Percentiles rank a stretch among this genome's conserved stretches.
Conservation (phyloP, 2,888 invertebrate genomes). For the Tupiocoris notatus region DNA sequence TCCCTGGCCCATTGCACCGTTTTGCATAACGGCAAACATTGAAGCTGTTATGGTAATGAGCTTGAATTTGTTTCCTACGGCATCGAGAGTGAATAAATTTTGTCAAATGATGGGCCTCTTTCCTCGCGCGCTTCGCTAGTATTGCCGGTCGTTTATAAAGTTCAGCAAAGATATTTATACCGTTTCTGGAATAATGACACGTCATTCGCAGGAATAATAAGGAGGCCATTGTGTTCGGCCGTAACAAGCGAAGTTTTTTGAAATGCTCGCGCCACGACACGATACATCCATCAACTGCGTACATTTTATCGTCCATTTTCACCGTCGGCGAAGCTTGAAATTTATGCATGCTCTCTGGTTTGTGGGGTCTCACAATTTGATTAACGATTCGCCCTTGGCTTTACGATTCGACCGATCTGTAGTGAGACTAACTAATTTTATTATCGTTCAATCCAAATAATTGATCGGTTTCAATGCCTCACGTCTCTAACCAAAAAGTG, state of each 20-base stretch:
- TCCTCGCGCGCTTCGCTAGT: background rate
- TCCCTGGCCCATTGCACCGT: constrained; percentile 30
- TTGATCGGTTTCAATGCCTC: too few relatives aligned
- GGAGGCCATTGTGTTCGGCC: background rate
- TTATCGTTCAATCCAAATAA: too few relatives aligned
- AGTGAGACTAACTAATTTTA: too few relatives aligned
- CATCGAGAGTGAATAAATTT: constrained; percentile 6
- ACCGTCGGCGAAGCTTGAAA: background rate
- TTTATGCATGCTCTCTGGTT: background rate
- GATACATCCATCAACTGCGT: background rate
- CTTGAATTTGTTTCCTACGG: constrained; percentile 9
- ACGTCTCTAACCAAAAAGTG: too few relatives aligned
- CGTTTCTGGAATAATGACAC: background rate
- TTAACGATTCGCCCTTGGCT: background rate
- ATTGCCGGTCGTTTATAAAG: background rate
- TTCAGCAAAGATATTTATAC: background rate
- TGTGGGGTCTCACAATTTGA: background rate
- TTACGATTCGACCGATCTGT: constrained; percentile 12
- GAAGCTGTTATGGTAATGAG: constrained; percentile 34
- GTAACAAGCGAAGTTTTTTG: background rate
- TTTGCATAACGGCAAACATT: constrained; percentile 36
- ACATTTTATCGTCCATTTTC: background rate
- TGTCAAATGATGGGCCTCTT: background rate
- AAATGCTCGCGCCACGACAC: background rate
- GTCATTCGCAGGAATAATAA: background rate